Base-by-base conservation (phyloP, 2,797 vertebrate species). In the Platyrinchus mystaceus region DNA sequence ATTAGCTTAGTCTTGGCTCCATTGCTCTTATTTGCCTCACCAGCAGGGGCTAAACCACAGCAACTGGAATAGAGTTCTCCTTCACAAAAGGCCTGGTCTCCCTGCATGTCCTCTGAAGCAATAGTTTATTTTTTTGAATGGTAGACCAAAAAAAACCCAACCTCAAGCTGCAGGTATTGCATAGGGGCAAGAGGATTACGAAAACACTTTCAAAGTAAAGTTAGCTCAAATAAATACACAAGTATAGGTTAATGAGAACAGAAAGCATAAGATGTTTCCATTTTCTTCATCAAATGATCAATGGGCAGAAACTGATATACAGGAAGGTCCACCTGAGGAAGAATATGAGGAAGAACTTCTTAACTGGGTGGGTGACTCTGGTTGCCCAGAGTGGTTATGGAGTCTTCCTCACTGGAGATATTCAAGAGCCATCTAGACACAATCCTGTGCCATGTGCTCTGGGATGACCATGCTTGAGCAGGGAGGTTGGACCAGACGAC, bases 391-490 rank as follows among this genome's bases (percentile, higher is more conserved):
- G 15, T 36, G 9, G 11, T 2, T 8, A 1, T 2, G 4, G 10
- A 27, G 26, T 12, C 12, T 71, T 39, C 34, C 52, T 71, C 26
- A 34, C 21, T 6, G 52, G n/a, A 34, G 24, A 7, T 8, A 32
- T 4, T 52, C n/a, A 20, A 26, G 10, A 52, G 8, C 24, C 3
- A 1, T 28, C 37, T 3, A 15, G 44, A 46, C 21, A 46, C n/a
- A 46, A 1, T 32, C n/a, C n/a, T 52, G 7, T 5, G 12, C 50
- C 1, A 2, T 1, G 18, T 7, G 44, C n/a, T 59, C 26, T 41
- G 10, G 21, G 12, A 77, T 8, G 30, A 18, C 26, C 18, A 37
- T 58, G 50, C 50, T 23, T 6, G 19, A 44, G 11, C 27, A 58
- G 19, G 23, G 37, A 64, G 58, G 8, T 2, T 43, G 43, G 27